These are phyloP conservation scores for Aegithalos caudatus DNA, from an alignment of 2,113 vertebrate species.

Conservation along the genomic window DNA sequence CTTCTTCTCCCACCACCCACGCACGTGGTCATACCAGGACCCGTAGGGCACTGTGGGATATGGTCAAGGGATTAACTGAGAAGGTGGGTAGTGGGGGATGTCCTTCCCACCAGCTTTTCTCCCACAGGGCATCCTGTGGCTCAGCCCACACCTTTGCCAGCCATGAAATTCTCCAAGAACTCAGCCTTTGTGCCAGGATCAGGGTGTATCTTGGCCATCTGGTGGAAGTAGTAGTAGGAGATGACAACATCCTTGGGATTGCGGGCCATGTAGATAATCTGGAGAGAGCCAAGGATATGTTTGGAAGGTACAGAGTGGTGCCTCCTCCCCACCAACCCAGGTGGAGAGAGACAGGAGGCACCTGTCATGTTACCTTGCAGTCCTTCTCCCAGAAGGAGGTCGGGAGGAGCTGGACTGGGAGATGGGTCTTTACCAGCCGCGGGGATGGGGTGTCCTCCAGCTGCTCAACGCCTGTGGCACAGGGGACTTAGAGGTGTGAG, in stretches of 20 bases:
- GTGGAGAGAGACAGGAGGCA: fast-evolving
- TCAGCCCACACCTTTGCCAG: slow-evolving; percentile 58
- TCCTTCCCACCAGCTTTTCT: neutral
- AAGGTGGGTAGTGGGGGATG: fast-evolving
- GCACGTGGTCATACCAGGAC: slow-evolving; percentile 82
- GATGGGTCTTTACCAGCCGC: slow-evolving; percentile 81
- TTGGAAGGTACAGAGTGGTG: neutral
- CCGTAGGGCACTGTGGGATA: slow-evolving; percentile 70
- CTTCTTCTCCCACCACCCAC: slow-evolving; percentile 81
- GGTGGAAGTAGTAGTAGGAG: slow-evolving; percentile 80
- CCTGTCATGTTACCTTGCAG: slow-evolving; percentile 66
- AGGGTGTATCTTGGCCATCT: slow-evolving; percentile 72
- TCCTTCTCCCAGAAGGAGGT: slow-evolving; percentile 80
- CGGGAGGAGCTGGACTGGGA: slow-evolving; percentile 76
- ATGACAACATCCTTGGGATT: slow-evolving; percentile 79
- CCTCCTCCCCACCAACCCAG: neutral
- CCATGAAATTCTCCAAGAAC: slow-evolving; percentile 73
- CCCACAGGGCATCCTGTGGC: neutral
- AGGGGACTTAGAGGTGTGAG: neutral
- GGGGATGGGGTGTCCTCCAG: slow-evolving; percentile 71
- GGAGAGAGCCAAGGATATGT: neutral
- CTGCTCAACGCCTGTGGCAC: slow-evolving; percentile 60
- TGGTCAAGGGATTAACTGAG: neutral
- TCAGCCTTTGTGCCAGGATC: slow-evolving; percentile 72
- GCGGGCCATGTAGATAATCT: slow-evolving; percentile 77